A percentile compares a stretch with the other conserved stretches of the same genome.
Conservation (phyloP, 23 tunicate genomes). For the Halocynthia roretzi region DNA sequence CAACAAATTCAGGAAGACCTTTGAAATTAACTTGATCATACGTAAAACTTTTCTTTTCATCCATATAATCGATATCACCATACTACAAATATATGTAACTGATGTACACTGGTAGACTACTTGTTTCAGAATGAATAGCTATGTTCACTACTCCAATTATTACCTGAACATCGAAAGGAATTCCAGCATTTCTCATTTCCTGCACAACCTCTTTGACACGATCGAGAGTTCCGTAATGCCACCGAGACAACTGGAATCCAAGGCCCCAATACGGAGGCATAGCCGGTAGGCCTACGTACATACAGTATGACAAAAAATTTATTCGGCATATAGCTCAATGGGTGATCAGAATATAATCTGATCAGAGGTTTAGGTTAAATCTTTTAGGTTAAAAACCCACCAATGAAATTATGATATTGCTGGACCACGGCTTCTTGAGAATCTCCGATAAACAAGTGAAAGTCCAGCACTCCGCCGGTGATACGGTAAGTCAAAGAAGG, state of each 20-base stretch:
- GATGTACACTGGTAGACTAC: neutral
- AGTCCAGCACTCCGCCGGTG: conserved; percentile 94
- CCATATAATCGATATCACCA: conserved; percentile 99
- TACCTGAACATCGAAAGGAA: conserved; percentile 95
- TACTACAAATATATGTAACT: conserved; percentile 31
- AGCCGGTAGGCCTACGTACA: conserved; percentile 45
- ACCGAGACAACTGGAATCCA: conserved; percentile 89
- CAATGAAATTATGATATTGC: conserved; percentile 64
- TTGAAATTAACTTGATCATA: conserved; percentile 47
- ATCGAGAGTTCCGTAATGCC: conserved; percentile 84
- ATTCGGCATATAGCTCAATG: no score
- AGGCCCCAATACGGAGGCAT: conserved; percentile 99
- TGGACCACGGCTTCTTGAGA: conserved; percentile 77
- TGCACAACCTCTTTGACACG: conserved; percentile 68
- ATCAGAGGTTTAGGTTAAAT: neutral
- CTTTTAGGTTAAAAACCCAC: conserved; percentile 11
- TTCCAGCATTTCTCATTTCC: conserved; percentile 90
- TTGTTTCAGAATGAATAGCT: neutral
- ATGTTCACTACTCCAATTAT: neutral
- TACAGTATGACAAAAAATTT: no score
- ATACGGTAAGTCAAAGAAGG: conserved; percentile 90
- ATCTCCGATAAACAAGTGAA: conserved; percentile 86
- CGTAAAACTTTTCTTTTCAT: conserved; percentile 69
- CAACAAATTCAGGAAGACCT: conserved; percentile 82
- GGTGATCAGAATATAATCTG: neutral